phyloP scores from a whole-genome alignment of 2,113 vertebrate species.

The Ramphastos sulfuratus region DNA sequence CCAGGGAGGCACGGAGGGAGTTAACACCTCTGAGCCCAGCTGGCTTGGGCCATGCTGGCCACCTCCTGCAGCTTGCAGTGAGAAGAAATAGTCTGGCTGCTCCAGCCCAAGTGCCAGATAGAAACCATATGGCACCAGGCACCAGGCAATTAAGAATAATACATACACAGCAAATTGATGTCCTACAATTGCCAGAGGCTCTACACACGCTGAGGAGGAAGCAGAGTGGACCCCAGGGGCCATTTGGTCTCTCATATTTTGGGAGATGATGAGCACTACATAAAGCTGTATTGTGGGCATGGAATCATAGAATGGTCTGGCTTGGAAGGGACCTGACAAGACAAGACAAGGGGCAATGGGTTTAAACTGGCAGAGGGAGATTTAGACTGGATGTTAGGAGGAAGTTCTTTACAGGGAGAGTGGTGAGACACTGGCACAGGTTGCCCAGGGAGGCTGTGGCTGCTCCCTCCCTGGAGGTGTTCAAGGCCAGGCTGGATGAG shows the following conservation, averaged over 20 bases:
- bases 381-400: too few relatives aligned
- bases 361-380: too few relatives aligned
- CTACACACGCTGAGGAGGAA: neutral
- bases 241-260: neutral
- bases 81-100: neutral
- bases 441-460: too few relatives aligned
- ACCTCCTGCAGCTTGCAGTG: neutral
- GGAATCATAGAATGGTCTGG: too few relatives aligned
- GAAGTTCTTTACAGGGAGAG: too few relatives aligned
- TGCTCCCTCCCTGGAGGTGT: too few relatives aligned
- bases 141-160: neutral
- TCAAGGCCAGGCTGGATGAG: too few relatives aligned
- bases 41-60: neutral
- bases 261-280: neutral
- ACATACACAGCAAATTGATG: neutral
- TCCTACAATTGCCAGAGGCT: neutral
- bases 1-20: neutral
- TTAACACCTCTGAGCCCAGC: constrained; percentile 33
- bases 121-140: neutral
- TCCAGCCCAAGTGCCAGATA: neutral
- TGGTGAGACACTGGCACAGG: too few relatives aligned
- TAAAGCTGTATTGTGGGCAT: neutral
- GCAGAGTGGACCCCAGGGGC: neutral
- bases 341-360: too few relatives aligned
- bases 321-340: too few relatives aligned